Evolutionary conservation across 2,113 vertebrate genomes (phyloP), one percentile per base, ranked within the genome.

Genomic region (Urocolius indicus): DNA sequence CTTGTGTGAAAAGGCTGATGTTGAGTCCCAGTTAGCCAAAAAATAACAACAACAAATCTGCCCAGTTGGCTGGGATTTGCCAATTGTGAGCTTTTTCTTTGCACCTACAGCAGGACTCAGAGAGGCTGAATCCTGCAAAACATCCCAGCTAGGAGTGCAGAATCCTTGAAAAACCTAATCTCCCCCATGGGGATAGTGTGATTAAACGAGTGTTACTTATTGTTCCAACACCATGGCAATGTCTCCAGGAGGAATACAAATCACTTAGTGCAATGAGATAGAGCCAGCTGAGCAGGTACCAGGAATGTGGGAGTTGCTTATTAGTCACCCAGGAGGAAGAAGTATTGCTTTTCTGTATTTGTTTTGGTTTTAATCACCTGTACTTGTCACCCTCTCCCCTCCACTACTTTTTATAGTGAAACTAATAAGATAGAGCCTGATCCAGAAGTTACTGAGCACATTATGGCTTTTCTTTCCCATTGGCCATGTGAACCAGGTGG

Each of bases 231-330:
- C 92, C 82, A 90, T 82, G 92, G 92, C 76, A 41, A 94, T 87
- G 92, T 74, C 85, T 94, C 91, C 94, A 49, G 79, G 3, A 95
- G 94, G 92, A 90, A 92, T 30, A 87, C 88, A 89, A 92, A 96
- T 91, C 90, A 84, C 76, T 80, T 5, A 49, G 80, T 83, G 83
- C 51, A 6, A 15, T 30, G 67, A 61, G 66, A 87, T 63, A 66
- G 93, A 95, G 93, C 91, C 87, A 90, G 85, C 76, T 92, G 91
- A 92, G 86, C 90, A 94, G 95, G 95, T 85, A 94, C 83, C 81
- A 90, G 91, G 92, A 97, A 94, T 84, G 85, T 81, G 83, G 84
- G 84, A 93, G 89, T 84, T 84, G 61, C 62, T 89, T 17, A 7
- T 89, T 86, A 75, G 54, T 95, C 89, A 76, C 91, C 38, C 84